Evolutionary conservation across 2,113 vertebrate genomes (phyloP).

Genomic region (Brachypteracias leptosomus): DNA sequence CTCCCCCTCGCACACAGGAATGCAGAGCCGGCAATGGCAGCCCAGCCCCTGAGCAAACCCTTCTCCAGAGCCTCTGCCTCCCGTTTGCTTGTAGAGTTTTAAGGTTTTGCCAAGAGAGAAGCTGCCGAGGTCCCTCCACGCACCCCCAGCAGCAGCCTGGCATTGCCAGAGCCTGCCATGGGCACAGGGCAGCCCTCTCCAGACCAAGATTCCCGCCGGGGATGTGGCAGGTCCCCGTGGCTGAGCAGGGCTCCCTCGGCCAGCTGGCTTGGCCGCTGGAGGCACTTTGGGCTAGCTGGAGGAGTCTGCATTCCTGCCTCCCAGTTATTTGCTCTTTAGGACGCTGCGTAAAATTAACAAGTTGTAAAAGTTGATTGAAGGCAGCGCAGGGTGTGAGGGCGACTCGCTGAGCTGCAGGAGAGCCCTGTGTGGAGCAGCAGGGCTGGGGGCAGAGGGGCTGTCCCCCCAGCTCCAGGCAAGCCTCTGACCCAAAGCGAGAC

Average conservation of each 20-base stretch:
- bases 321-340: constrained; percentile 77
- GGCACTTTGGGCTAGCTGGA: constrained; percentile 70
- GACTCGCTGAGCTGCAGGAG: constrained; percentile 62
- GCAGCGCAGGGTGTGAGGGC: constrained; percentile 73
- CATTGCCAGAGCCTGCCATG: background rate
- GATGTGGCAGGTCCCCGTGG: constrained; percentile 55
- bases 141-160: background rate
- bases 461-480: accelerated
- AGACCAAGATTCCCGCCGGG: background rate
- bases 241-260: constrained; percentile 50
- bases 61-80: constrained; percentile 52
- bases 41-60: background rate
- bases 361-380: constrained; percentile 78
- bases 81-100: background rate
- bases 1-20: constrained; percentile 36
- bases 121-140: background rate
- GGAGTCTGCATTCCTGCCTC: constrained; percentile 70
- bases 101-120: constrained; percentile 13
- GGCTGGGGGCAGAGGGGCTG: background rate
- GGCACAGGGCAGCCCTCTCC: background rate
- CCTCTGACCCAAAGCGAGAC: background rate
- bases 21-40: constrained; percentile 4
- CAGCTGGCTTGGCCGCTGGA: constrained; percentile 50
- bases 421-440: background rate
- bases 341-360: constrained; percentile 80